Conservation (phyloP, 2,113 vertebrate species). For the Lanius collurio region DNA sequence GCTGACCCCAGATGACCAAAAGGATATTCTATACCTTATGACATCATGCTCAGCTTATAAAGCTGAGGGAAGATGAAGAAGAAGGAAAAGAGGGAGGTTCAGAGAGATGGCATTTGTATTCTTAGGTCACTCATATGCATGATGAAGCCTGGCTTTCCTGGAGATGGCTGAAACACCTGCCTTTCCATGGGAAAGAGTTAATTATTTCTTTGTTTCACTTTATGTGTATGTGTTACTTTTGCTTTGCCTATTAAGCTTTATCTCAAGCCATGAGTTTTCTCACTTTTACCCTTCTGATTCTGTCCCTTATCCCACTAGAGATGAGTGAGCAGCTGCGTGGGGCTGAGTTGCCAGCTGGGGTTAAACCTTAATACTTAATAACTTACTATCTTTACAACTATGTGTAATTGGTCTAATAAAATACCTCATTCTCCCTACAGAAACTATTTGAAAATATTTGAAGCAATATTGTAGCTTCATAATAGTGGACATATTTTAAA, state of each 20-base stretch:
- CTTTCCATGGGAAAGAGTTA: background rate
- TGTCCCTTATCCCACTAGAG: background rate
- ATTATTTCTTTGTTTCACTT: background rate
- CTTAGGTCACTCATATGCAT: background rate
- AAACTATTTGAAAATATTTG: background rate
- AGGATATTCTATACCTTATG: background rate
- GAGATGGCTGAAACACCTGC: background rate
- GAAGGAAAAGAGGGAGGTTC: background rate
- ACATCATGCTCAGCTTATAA: background rate
- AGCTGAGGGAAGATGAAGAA: background rate
- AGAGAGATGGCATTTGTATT: background rate
- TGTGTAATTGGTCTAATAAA: background rate
- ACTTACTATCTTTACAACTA: background rate
- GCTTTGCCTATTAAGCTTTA: background rate
- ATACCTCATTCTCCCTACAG: background rate
- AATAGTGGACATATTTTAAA: background rate
- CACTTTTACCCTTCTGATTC: background rate
- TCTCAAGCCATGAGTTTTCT: background rate
- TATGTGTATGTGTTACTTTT: fast-evolving
- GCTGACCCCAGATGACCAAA: background rate
- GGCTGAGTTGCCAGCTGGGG: background rate
- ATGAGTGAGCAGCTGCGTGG: background rate
- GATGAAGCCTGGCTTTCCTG: background rate
- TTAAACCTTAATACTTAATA: background rate
- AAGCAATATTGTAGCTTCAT: background rate